A percentile compares a stretch with the other conserved stretches of the same genome.
These are phyloP conservation scores for Rhodinocichla rosea DNA, from an alignment of 2,113 vertebrate genomes.

Conservation along the genomic window DNA sequence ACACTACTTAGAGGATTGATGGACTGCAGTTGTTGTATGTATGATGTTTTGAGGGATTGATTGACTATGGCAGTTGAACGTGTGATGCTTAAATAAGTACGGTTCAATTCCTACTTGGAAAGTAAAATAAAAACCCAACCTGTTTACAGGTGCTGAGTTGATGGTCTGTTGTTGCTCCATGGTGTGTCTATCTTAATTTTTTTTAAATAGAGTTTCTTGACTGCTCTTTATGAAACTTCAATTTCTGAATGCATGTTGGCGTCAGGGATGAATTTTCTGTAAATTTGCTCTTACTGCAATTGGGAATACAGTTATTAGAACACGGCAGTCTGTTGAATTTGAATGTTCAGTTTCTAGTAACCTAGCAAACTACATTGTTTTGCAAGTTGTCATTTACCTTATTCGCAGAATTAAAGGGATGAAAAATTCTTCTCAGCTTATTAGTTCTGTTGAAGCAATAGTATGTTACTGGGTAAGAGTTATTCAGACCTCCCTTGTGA, in stretches of 20 bases:
- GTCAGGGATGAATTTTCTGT: neutral
- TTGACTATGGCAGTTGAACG: neutral
- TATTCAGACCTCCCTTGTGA: neutral
- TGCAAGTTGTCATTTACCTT: neutral
- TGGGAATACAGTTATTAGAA: neutral
- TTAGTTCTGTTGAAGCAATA: neutral
- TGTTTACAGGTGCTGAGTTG: neutral
- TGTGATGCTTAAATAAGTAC: neutral
- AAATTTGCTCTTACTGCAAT: neutral
- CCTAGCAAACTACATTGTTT: neutral
- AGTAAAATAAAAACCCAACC: neutral
- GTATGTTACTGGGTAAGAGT: neutral
- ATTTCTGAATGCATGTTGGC: neutral
- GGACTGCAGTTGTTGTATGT: neutral
- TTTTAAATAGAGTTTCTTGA: fast-evolving
- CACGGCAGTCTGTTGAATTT: neutral
- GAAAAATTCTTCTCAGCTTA: neutral
- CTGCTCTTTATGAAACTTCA: neutral
- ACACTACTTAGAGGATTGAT: neutral
- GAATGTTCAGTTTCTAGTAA: neutral
- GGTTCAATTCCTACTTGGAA: neutral
- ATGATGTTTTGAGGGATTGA: neutral
- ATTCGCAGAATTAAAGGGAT: neutral
- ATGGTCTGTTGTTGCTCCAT: neutral
- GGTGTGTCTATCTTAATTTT: neutral